Base-by-base conservation (phyloP, 2,888 invertebrate species). In the Blera fallax region DNA sequence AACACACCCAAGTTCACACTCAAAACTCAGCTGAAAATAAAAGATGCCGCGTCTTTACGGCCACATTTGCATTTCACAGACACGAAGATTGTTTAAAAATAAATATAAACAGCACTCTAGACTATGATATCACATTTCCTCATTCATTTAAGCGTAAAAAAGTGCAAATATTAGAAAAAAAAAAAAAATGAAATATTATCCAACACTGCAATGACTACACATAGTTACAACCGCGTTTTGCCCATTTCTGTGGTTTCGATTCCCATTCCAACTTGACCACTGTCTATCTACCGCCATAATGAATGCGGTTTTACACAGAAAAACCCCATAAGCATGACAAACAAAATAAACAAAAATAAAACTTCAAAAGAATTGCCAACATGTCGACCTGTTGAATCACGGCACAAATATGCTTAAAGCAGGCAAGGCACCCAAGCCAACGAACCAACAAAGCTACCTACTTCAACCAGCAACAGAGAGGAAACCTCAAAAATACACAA, bases 351-450 rank as follows among this genome's bases (percentile, higher is more conserved):
- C 27, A 70, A 40, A 60, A 43, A 29, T 21, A 77, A 56, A 70
- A 24, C 8, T 45, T 24, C 54, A 29, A 65, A 43, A 8, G 5
- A 37, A 77, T 69, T 70, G 45, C 58, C 74, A 79, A 74, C 69
- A 79, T 58, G 67, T 67, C 70, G 80, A 85, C 85, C 76, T 85
- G 85, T 85, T 85, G 85, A 85, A 81, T 85, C 85, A 85, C 76
- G 40, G 72, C 72, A 37, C 45, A 85, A 80, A 64, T 70, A 80
- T 76, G 48, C 29, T 60, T 2, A 74, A 69, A 77, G 21, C 70
- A 77, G 64, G 64, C 69, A 77, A 77, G 52, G 34, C 78, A 69
- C 52, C 70, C 54, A 65, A 52, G 43, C 45, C 67, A 72, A 37
- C n/a, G n/a, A 65, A n/a, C n/a, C 58, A 48, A 62, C 40, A 45